Evolutionary conservation across 2,797 vertebrate species (phyloP), one percentile per base, ranked within the genome.

Genomic region (Epinephelus coioides): DNA sequence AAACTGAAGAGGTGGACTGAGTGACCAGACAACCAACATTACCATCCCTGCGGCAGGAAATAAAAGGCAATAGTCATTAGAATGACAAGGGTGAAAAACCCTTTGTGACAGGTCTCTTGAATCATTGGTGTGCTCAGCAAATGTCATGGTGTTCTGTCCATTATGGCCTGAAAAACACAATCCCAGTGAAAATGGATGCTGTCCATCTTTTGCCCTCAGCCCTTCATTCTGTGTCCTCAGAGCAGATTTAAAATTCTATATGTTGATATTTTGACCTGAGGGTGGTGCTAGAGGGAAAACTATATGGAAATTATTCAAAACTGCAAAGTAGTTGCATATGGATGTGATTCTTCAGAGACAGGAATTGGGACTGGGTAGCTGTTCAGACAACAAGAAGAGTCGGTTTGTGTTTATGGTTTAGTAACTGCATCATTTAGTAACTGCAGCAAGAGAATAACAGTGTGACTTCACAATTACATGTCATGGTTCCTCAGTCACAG

Each of bases 371-470:
- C 9, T 19, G 30, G 21, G 11, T 27, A 27, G 47, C n/a, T 47
- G 53, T 56, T 23, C 6, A 47, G 15, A 38, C 43, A 38, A 34
- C 19, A 74, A 47, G 15, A 40, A 50, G 50, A 17, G 23, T 8
- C 2, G 3, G 23, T 54, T 66, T 64, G 67, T 62, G 50, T 50
- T 50, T 1, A 50, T 51, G 23, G n/a, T 34, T 55, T 23, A 43
- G 50, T 10, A 38, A n/a, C 19, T 50, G 64, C 64, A 68, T 62
- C 63, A 62, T 74, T 79, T 50, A 69, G 17, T 50, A 34, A 14
- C 57, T 60, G 72, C 66, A 60, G 71, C 27, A 38, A 54, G 54
- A 66, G 30, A 30, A 50, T 30, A 65, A 54, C 27, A 13, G 49
- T 55, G 38, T 4, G 18, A 67, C 40, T 47, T 63, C 60, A 60